A percentile compares a stretch with the other conserved stretches of the same genome.
These are phyloP conservation scores for Perithous albicinctus DNA, from an alignment of 2,888 invertebrate species.

Conservation along the genomic window DNA sequence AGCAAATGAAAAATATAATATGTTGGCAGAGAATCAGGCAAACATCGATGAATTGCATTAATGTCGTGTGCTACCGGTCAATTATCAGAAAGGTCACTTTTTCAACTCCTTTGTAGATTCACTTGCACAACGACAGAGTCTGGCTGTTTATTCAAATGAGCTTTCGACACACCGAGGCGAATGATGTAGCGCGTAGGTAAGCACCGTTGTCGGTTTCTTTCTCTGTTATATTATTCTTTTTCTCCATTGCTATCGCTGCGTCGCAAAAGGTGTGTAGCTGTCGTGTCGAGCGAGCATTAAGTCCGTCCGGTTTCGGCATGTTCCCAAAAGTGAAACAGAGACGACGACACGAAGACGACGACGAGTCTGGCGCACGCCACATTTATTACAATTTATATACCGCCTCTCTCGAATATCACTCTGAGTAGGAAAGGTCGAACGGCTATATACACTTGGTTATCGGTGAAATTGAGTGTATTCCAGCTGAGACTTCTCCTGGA, in stretches of 20 bases:
- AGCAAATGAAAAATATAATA: not conserved
- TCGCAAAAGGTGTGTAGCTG: slow-evolving; percentile 58
- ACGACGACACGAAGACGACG: slow-evolving; percentile 49
- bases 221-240: slow-evolving; percentile 15
- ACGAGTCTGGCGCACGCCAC: slow-evolving; percentile 59
- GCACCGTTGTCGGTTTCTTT: slow-evolving; percentile 54
- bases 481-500: slow-evolving; percentile 45
- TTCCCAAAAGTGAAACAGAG: slow-evolving; percentile 63
- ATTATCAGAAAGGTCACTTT: slow-evolving; percentile 5
- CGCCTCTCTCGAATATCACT: slow-evolving; percentile 48
- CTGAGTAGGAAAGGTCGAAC: slow-evolving; percentile 53
- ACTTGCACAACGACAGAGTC: slow-evolving; percentile 16
- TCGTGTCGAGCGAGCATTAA: slow-evolving; percentile 69
- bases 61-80: not conserved
- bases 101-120: slow-evolving; percentile 30
- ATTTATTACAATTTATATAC: slow-evolving; percentile 66
- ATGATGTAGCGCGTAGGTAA: slow-evolving; percentile 65
- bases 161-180: slow-evolving; percentile 71
- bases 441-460: slow-evolving; percentile 52
- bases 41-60: not conserved
- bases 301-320: slow-evolving; percentile 58
- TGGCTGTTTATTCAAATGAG: slow-evolving; percentile 73
- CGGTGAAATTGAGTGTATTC: slow-evolving; percentile 42
- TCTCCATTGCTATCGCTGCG: slow-evolving; percentile 22
- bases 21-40: not conserved